Conservation (phyloP, 2,797 vertebrate species). For the Ispidina lecontei region DNA sequence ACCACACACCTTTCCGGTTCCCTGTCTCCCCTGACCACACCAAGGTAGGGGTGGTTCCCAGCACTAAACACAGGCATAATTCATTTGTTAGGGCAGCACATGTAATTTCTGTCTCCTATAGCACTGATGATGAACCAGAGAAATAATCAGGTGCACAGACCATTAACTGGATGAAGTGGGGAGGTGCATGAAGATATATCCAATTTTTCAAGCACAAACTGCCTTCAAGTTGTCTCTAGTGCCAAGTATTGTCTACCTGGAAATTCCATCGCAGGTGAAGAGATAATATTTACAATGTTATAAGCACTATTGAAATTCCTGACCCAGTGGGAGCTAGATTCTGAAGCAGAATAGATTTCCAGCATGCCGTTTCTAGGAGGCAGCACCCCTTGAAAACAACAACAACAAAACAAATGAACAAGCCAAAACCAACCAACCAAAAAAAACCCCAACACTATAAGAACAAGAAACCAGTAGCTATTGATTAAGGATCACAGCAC, state of each 20-base stretch:
- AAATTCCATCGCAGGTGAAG: neutral
- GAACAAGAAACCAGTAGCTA: neutral
- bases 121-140: neutral
- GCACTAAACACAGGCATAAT: neutral
- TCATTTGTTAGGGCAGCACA: neutral
- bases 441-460: rapidly evolving
- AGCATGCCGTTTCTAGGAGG: neutral
- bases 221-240: neutral
- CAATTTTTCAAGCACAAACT: neutral
- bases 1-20: rapidly evolving
- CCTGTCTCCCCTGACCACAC: rapidly evolving
- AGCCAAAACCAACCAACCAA: too few species aligned
- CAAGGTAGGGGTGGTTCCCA: too few species aligned
- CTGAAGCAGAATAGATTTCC: neutral
- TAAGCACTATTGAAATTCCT: neutral
- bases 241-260: neutral
- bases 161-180: too few species aligned
- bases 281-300: neutral
- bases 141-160: rapidly evolving
- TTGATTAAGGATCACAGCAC: neutral
- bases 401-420: neutral
- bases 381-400: rapidly evolving
- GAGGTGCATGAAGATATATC: neutral
- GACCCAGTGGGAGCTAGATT: neutral
- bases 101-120: neutral